Base-by-base conservation (phyloP, 1,140 invertebrate species). In the Rhyacophila brunnea region DNA sequence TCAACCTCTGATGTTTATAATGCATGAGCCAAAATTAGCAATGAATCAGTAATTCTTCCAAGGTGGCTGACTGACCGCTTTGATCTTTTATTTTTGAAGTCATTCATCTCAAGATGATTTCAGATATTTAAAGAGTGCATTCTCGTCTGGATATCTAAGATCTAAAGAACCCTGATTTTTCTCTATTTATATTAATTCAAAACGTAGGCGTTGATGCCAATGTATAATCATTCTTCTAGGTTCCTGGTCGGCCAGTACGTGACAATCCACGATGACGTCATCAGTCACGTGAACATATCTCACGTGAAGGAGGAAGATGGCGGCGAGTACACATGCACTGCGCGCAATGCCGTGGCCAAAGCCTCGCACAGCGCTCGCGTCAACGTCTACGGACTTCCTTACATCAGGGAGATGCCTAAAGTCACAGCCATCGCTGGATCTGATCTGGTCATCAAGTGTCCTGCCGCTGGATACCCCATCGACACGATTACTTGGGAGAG, bases 271-370 rank as follows among this genome's bases (percentile, higher is more conserved):
- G 93, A 94, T 66, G 91, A 95, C 73, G 92, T 96, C 35, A 91
- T 96, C 71, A 95, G 93, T 68, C 93, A 95, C 79, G 90, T 97
- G 62, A 97, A 97, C 79, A 92, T 97, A 66, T 91, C 90, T 62
- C 85, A 88, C 56, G 86, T 94, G 28, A 87, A 88, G 59, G 89
- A 93, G 43, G 89, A 94, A 80, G 93, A 96, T 74, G 94, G 94
- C 44, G 95, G 94, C 9, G 88, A 94, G 70, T 97, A 95, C 72
- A 85, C 87, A 15, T 97, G 95, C 72, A 84, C 85, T 7, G 93
- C 93, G 0, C 85, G 84, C 55, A 97, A 96, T 75, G 84, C 85
- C 44, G 90, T 94, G 17, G 84, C 84, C 11, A 81, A 80, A 67
- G 85, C 90, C 1, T 80, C 83, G 42, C 92, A 96, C 70, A 87